Evolutionary conservation across 2,888 invertebrate genomes (phyloP), one percentile per base, ranked within the genome.

Genomic region (Cephonodes hylas): DNA sequence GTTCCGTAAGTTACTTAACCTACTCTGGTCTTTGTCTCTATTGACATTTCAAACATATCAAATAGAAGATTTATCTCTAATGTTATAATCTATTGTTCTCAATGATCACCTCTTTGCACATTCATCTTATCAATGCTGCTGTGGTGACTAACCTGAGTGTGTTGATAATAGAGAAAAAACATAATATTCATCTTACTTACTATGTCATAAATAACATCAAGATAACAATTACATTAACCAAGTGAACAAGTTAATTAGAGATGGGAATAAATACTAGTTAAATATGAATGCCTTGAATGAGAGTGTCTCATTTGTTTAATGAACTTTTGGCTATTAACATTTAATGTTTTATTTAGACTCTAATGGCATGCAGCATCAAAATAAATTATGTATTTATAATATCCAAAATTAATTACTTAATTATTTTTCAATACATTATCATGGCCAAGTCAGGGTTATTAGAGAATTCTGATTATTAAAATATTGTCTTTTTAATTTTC

Each of bases 1-100:
- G 71, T 95, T 96, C 87, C 97, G 97, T 97, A 94, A 95, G 96
- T 93, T 81, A 80, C 80, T 74, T 88, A 88, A 88, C 88, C 86
- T 85, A 72, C 70, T 61, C 59, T 59, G 66, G 57, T 61, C 73
- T 77, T 78, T 78, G 75, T 71, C 27, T 68, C 18, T 79, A 76
- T 77, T 81, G 75, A 76, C 74, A 74, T 69, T 69, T 58, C 59
- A 62, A 42, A 48, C 13, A 60, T 63, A 68, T 64, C 56, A 66
- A 70, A 67, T 67, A 64, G 13, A 65, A 46, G 22, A 63, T 75
- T 75, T 73, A 73, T 77, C 70, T 66, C 63, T 59, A 68, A 45
- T 60, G 67, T 67, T 73, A 69, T 75, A 72, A 70, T 70, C 65
- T 67, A 72, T 71, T 75, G 75, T 74, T 25, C 53, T 60, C 34